Conservation (phyloP, 2,797 vertebrate species). For the Alca torda region DNA sequence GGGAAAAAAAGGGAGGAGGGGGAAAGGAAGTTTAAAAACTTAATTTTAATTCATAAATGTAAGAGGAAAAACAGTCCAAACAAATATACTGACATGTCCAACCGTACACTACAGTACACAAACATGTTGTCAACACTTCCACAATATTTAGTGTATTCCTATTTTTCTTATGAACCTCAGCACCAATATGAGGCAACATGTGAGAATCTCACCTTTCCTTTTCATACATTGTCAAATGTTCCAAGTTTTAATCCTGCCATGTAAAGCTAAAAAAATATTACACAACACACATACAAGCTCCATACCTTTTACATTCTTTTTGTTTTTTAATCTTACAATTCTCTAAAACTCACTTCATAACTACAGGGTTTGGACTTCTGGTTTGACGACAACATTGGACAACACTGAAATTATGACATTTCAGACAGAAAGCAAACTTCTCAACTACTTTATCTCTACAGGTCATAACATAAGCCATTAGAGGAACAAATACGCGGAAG, state of each 20-base stretch:
- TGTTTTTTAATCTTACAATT: not conserved
- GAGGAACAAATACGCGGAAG: not conserved
- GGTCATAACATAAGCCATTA: not conserved
- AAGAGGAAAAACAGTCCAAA: not conserved
- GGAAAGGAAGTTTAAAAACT: not conserved
- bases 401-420: not conserved
- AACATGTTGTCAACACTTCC: not conserved
- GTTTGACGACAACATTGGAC: not conserved
- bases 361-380: not conserved
- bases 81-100: not conserved
- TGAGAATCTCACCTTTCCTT: not conserved
- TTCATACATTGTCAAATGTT: not conserved
- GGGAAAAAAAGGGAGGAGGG: fast-evolving
- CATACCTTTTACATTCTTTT: not conserved
- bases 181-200: not conserved
- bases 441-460: not conserved
- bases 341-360: not conserved
- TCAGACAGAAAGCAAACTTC: not conserved
- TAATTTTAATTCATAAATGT: not conserved
- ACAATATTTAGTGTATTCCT: not conserved
- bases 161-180: not conserved
- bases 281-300: fast-evolving
- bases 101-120: not conserved
- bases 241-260: not conserved
- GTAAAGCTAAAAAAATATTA: not conserved